Evolutionary conservation across 1,140 invertebrate genomes (phyloP), one percentile per base, ranked within the genome.

Genomic region (Venturia canescens): DNA sequence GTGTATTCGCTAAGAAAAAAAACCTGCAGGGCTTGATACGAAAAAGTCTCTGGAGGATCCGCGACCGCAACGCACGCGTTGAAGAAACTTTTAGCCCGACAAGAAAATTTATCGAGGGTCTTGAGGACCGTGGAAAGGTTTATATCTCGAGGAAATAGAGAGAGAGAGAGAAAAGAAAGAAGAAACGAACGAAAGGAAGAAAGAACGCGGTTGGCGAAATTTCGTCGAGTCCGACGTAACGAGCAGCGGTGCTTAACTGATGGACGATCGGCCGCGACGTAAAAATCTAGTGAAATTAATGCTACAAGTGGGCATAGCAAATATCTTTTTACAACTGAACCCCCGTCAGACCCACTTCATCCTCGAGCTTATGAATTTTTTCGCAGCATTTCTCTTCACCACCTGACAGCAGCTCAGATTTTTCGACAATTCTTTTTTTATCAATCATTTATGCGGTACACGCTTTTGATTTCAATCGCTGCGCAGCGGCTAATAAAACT

Each of bases 71-170:
- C 21, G 23, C 44, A 21, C 18, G 16, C 71, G 71, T 23, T 21
- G 48, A 48, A 75, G 71, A 75, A 75, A 75, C 71, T 75, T 75
- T 75, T 57, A 57, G 48, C 26, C 48, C 23, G 48, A 6, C 23
- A n/a, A 57, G 71, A 57, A 57, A 75, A 75, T 75, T 75, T 75
- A 75, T 75, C 71, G 71, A 27, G 71, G 71, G 21, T 57, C 44
- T 23, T 66, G 60, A 27, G 0, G 38, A 44, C 38, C 23, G 15
- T 3, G 27, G 27, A 15, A 27, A 15, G 7, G 57, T 63, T 16
- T 26, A 21, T 63, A 63, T 21, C 11, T 38, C 31, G 7, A 57
- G 21, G 18, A 48, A 11, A 21, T 21, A 16, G 70, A 3, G 70
- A n/a, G n/a, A 21, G 44, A 16, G 70, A 3, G 70, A n/a, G 16